phyloP scores from a whole-genome alignment of 92 coral and sea anemone species.

The Pocillopora grandis region DNA sequence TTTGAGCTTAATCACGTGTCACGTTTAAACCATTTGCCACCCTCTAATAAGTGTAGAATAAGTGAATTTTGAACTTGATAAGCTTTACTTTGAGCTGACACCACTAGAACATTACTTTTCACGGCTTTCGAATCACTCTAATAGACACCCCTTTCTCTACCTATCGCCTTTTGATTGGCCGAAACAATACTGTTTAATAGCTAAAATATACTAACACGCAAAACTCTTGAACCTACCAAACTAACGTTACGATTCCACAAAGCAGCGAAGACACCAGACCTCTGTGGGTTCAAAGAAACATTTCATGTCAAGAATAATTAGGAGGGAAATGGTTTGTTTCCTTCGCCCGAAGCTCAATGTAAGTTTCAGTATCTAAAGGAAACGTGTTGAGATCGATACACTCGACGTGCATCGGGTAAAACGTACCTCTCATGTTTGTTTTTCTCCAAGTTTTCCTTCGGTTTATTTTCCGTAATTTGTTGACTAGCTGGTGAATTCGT shows the following conservation, averaged over 20 bases:
- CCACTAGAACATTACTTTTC: too few relatives aligned
- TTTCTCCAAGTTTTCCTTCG: background rate
- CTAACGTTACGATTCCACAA: background rate
- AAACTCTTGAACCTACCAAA: conserved; percentile 17
- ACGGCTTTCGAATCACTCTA: too few relatives aligned
- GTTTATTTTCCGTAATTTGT: background rate
- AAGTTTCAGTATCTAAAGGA: too few relatives aligned
- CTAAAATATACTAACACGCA: background rate
- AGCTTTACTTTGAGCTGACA: too few relatives aligned
- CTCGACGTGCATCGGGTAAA: background rate
- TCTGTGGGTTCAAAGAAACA: background rate
- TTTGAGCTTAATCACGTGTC: too few relatives aligned
- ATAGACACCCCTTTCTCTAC: too few relatives aligned
- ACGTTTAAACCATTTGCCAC: too few relatives aligned
- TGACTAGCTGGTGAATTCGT: background rate
- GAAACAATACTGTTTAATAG: background rate
- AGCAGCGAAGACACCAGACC: conserved; percentile 5
- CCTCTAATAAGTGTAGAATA: too few relatives aligned
- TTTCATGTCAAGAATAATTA: background rate
- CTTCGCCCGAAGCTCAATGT: too few relatives aligned
- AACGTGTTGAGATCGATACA: background rate
- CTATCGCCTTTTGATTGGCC: background rate
- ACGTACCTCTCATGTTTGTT: conserved; percentile 10
- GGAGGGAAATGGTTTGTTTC: too few relatives aligned
- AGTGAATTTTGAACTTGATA: too few relatives aligned